Conservation (phyloP, 2,888 invertebrate species). For the Tenthredo scrophulariae region DNA sequence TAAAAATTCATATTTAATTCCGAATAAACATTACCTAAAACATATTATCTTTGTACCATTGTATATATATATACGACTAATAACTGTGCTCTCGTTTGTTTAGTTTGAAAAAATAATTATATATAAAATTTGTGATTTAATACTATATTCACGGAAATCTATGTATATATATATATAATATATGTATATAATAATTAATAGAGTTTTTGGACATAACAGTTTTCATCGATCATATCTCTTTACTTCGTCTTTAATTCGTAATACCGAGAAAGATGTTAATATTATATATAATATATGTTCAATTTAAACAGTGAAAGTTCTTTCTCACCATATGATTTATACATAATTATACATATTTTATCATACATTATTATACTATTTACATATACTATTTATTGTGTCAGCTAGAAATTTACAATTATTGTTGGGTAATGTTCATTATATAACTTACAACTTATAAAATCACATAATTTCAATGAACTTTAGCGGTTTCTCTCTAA, state of each 20-base stretch:
- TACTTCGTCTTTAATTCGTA: slow-evolving; percentile 7
- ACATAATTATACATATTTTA: slow-evolving; percentile 45
- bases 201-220: slow-evolving; percentile 20
- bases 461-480: slow-evolving; percentile 51
- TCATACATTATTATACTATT: slow-evolving; percentile 46
- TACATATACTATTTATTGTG: slow-evolving; percentile 39
- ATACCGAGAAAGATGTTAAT: background rate
- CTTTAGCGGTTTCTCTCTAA: slow-evolving; percentile 36
- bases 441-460: slow-evolving; percentile 24
- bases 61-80: slow-evolving; percentile 61
- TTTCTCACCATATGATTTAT: slow-evolving; percentile 29
- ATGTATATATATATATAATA: slow-evolving; percentile 56
- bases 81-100: slow-evolving; percentile 62
- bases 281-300: slow-evolving; percentile 17
- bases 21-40: slow-evolving; percentile 74
- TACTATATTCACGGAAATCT: slow-evolving; percentile 41
- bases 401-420: slow-evolving; percentile 34
- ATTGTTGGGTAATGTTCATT: slow-evolving; percentile 19
- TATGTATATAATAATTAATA: slow-evolving; percentile 40
- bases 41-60: slow-evolving; percentile 77
- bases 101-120: slow-evolving; percentile 25
- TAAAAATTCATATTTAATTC: slow-evolving; percentile 77
- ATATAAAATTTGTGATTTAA: slow-evolving; percentile 39
- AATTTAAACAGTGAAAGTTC: slow-evolving; percentile 30
- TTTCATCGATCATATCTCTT: background rate